phyloP scores from a whole-genome alignment of 2,888 invertebrate species.

The Orchesella flavescens region DNA sequence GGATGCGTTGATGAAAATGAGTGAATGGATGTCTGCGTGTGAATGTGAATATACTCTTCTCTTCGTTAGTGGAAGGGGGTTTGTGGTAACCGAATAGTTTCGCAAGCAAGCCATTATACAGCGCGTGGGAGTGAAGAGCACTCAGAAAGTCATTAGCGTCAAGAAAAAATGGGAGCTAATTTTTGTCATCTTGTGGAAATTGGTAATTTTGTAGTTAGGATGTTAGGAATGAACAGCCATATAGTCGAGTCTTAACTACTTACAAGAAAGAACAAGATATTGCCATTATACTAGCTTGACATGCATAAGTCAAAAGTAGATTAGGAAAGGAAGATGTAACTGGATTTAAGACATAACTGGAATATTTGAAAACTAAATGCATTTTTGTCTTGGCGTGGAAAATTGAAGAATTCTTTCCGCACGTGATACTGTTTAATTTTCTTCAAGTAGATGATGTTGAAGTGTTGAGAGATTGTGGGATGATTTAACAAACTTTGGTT shows the following conservation, averaged over 20 bases:
- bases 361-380: not conserved
- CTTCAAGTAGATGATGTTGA: not conserved
- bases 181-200: constrained; percentile 56
- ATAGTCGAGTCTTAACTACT: constrained; percentile 19
- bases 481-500: too few species aligned
- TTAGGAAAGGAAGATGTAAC: not conserved
- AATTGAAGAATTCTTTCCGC: constrained; percentile 17
- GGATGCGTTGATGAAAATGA: constrained; percentile 43
- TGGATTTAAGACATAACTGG: not conserved
- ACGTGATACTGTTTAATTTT: constrained; percentile 39
- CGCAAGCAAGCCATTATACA: constrained; percentile 23
- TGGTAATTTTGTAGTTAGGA: constrained; percentile 45
- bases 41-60: too few species aligned
- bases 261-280: not conserved
- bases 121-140: constrained; percentile 47
- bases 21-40: constrained; percentile 27
- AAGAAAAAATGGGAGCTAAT: constrained; percentile 55
- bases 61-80: too few species aligned
- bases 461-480: too few species aligned
- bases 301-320: not conserved
- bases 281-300: not conserved
- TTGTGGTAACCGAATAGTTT: too few species aligned
- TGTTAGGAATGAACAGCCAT: constrained; percentile 10
- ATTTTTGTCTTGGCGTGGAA: constrained; percentile 26
- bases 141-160: constrained; percentile 57